Evolutionary conservation across 2,888 invertebrate species (phyloP), one percentile per base, ranked within the genome.

Genomic region (Phengaris alcon): DNA sequence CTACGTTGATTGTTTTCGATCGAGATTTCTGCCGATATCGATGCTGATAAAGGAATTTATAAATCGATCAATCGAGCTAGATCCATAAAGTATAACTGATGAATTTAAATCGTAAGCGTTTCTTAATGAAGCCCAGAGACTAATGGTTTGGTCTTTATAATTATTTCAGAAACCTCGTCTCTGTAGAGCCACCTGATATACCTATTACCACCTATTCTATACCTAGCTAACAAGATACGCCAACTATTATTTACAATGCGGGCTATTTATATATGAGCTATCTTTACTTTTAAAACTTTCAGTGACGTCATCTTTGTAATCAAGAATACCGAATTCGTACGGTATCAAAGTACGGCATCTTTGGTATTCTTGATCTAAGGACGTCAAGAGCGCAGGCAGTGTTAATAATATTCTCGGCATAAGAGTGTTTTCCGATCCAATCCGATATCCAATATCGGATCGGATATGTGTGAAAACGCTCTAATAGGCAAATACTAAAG

Each of bases 1-100:
- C 80, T 75, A 80, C 79, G 78, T 77, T 79, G 79, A 78, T 81
- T 81, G 80, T 81, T 79, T 79, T 79, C 76, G 78, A 79, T 79
- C 78, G 77, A 74, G 77, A 73, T 80, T 81, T 78, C 78, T 79
- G 78, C 75, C 57, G 77, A 64, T 77, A 74, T 74, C 77, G 81
- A 78, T 75, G 73, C 78, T 78, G 78, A 80, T 79, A 79, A 77
- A 78, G 75, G 77, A 64, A 52, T 69, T 76, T 74, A 77, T 77
- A 72, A 77, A 68, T 74, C 76, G 73, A 68, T 52, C 74, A 74
- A 73, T 74, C 69, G 51, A 57, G 22, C 78, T 72, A 76, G 75
- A 54, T 72, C 72, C 72, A 72, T 70, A 70, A 70, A 70, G 48
- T 51, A 70, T 72, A 72, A 52, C 54, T 35, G 72, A 72, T 72